These are phyloP conservation scores for Drosophila diplacantha DNA, from an alignment of 2,888 invertebrate species.

Conservation along the genomic window DNA sequence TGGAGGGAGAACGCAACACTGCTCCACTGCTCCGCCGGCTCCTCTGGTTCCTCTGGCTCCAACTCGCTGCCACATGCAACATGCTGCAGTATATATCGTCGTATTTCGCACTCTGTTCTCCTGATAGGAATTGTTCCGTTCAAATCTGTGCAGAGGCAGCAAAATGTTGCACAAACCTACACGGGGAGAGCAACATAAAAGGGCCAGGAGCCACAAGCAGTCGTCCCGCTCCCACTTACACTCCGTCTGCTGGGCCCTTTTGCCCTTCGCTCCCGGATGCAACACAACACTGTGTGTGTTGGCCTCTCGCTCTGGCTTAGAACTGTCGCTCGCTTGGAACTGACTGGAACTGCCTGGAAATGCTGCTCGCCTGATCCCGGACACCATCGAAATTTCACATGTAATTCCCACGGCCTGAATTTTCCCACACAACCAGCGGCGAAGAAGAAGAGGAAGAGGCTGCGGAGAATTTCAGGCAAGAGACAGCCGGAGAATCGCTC, in stretches of 20 bases:
- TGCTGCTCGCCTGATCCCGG: conserved; percentile 76
- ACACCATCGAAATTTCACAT: conserved; percentile 78
- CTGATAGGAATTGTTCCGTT: conserved; percentile 71
- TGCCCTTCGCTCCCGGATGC: conserved; percentile 9
- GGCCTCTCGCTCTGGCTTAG: conserved; percentile 34
- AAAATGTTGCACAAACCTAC: conserved; percentile 68
- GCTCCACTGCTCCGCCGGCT: conserved; percentile 28
- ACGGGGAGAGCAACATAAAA: conserved; percentile 17
- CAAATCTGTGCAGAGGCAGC: conserved; percentile 69
- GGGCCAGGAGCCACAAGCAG: conserved; percentile 21
- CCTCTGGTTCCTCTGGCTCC: conserved; percentile 3
- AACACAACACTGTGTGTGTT: conserved; percentile 8
- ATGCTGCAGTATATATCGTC: conserved; percentile 38
- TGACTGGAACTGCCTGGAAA: conserved; percentile 4
- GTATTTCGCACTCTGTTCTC: conserved; percentile 49
- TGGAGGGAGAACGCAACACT: conserved; percentile 29
- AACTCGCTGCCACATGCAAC: conserved; percentile 56
- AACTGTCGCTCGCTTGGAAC: conserved; percentile 31
- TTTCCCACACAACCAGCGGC: conserved; percentile 74
- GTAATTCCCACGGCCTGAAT: conserved; percentile 78
- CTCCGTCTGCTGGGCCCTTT: conserved; percentile 11
- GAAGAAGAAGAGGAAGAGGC: conserved; percentile 62
- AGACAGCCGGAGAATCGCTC: conserved; percentile 52
- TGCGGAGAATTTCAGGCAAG: conserved; percentile 51
- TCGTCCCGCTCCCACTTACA: conserved; percentile 5